These are phyloP conservation scores for Latrodectus geometricus DNA, from an alignment of 1,140 invertebrate species.

Conservation along the genomic window DNA sequence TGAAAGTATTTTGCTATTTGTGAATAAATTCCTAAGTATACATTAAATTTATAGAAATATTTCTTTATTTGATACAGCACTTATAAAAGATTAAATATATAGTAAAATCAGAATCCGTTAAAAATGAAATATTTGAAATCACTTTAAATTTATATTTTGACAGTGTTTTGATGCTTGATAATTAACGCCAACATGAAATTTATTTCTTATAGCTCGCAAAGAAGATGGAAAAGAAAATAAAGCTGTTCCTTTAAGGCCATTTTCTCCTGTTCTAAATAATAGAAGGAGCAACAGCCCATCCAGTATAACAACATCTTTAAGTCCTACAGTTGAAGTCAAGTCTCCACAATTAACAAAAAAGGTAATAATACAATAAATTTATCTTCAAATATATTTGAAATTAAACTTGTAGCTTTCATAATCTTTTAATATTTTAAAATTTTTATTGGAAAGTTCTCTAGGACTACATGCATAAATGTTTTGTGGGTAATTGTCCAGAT, in stretches of 20 bases:
- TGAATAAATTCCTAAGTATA: too few species aligned
- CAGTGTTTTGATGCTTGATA: background rate
- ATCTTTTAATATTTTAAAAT: too few species aligned
- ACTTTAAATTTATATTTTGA: background rate
- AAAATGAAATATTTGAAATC: too few species aligned
- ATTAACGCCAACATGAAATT: background rate
- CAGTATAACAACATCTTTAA: constrained; percentile 57
- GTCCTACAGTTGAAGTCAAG: constrained; percentile 64
- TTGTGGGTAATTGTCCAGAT: too few species aligned
- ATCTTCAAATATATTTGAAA: constrained; percentile 51
- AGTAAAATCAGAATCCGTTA: too few species aligned
- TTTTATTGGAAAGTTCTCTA: too few species aligned
- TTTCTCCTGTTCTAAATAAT: constrained; percentile 62
- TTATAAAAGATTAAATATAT: too few species aligned
- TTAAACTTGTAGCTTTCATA: constrained; percentile 13
- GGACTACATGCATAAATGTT: too few species aligned
- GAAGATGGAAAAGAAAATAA: constrained; percentile 63
- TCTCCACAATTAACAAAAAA: constrained; percentile 63
- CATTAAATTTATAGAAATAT: too few species aligned
- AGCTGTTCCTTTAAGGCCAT: constrained; percentile 47
- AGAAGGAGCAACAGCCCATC: constrained; percentile 61
- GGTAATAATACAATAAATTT: too few species aligned
- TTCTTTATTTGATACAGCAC: too few species aligned
- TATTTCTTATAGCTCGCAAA: constrained; percentile 48
- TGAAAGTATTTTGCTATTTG: too few species aligned